phyloP scores from a whole-genome alignment of 2,113 vertebrate genomes.

The Notechis scutatus region DNA sequence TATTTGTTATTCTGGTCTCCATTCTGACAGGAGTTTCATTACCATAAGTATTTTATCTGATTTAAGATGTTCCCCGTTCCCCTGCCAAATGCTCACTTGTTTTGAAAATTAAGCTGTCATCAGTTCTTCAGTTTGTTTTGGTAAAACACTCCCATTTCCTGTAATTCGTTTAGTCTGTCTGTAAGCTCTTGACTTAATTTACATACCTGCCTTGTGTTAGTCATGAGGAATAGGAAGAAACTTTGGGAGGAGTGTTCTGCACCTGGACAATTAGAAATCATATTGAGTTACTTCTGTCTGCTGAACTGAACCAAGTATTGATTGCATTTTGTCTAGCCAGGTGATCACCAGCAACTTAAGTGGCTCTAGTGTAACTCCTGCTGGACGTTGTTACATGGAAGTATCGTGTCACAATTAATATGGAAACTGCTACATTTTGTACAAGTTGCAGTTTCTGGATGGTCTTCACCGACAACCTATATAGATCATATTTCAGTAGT shows the following conservation, averaged over 20 bases:
- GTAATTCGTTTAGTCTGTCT: neutral
- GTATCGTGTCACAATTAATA: neutral
- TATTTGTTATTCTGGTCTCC: neutral
- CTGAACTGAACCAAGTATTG: neutral
- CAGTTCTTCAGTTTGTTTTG: neutral
- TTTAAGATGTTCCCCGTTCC: neutral
- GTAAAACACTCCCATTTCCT: neutral
- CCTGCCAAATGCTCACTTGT: neutral
- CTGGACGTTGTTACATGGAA: neutral
- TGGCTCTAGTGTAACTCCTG: neutral
- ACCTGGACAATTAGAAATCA: neutral
- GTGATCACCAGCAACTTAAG: neutral
- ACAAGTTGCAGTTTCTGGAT: neutral
- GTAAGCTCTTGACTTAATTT: conserved; percentile 1
- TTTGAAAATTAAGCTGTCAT: neutral
- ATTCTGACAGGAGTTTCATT: neutral
- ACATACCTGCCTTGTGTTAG: neutral
- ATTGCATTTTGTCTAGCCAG: neutral
- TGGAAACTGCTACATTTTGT: neutral
- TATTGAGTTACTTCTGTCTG: neutral
- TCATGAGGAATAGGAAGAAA: neutral
- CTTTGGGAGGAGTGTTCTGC: neutral
- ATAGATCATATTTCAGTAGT: neutral
- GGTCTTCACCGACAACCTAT: neutral
- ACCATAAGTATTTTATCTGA: neutral